A percentile compares a stretch with the other conserved stretches of the same genome.
phyloP scores from a whole-genome alignment of 2,113 vertebrate genomes.

The Ciconia boyciana region DNA sequence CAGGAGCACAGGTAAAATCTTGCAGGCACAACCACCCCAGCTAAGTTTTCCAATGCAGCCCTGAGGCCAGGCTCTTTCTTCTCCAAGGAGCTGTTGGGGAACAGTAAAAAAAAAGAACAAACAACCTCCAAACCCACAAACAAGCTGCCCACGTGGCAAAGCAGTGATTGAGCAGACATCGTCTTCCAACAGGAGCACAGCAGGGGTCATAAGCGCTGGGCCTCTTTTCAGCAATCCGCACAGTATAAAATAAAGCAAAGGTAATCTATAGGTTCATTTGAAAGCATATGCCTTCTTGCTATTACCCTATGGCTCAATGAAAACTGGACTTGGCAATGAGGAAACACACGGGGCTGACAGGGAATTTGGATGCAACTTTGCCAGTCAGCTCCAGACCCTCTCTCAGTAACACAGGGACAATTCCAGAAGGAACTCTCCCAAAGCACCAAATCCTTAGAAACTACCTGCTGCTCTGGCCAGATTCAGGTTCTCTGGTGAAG shows the following conservation, averaged over 20 bases:
- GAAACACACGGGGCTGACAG: not conserved
- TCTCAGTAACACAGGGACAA: not conserved
- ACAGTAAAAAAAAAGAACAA: not conserved
- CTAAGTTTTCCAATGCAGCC: not conserved
- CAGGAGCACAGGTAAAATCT: not conserved
- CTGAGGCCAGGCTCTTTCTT: not conserved
- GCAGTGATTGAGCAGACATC: not conserved
- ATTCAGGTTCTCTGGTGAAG: not conserved
- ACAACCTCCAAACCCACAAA: not conserved
- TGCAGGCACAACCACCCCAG: not conserved
- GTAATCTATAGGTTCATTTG: not conserved
- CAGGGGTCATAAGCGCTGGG: rapidly evolving
- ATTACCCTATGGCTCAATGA: not conserved
- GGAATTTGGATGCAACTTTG: not conserved
- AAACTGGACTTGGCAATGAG: not conserved
- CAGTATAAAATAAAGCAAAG: not conserved
- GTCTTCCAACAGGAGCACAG: not conserved
- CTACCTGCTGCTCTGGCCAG: not conserved
- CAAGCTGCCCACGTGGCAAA: not conserved
- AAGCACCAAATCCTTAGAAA: not conserved
- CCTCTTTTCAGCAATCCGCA: not conserved
- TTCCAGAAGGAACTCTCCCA: not conserved
- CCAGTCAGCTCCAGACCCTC: not conserved
- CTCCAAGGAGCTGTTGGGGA: not conserved
- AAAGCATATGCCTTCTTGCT: not conserved